Percentiles rank a stretch among this genome's conserved stretches.
These are phyloP conservation scores for Gnathonemus echidnorhynchus DNA, from an alignment of 2,113 vertebrate genomes.

Conservation along the genomic window DNA sequence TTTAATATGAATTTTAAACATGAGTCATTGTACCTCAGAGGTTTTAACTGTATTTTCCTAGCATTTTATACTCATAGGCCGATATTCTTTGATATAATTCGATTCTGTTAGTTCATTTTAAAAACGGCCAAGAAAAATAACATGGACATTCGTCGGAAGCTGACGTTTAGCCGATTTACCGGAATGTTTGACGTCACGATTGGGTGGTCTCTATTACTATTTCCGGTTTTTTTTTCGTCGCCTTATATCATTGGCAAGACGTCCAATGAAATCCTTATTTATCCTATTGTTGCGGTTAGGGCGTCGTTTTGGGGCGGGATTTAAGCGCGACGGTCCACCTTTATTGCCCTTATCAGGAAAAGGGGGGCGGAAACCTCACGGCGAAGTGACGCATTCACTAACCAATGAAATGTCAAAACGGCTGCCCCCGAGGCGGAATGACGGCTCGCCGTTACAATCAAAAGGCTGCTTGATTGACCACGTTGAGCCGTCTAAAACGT, in stretches of 20 bases:
- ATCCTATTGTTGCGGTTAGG: not conserved
- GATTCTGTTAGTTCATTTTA: not conserved
- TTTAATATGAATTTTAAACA: not conserved
- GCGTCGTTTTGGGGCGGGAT: not conserved
- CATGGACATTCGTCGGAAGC: not conserved
- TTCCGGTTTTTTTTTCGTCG: not conserved
- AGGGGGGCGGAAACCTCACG: not conserved
- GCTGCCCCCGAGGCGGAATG: constrained; percentile 36
- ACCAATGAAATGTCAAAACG: not conserved
- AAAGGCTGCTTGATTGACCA: constrained; percentile 13
- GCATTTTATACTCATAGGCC: not conserved
- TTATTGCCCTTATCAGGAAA: not conserved
- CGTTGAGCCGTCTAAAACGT: constrained; percentile 56
- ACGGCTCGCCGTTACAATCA: constrained; percentile 47
- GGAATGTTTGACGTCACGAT: not conserved
- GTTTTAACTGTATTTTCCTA: not conserved
- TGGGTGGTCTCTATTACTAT: not conserved
- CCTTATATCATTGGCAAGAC: not conserved
- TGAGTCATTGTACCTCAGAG: not conserved
- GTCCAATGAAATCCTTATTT: not conserved
- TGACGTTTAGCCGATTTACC: not conserved
- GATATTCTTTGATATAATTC: not conserved
- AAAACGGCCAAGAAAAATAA: not conserved
- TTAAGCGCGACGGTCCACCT: not conserved
- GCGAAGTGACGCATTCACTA: not conserved